phyloP scores from a whole-genome alignment of 1,140 invertebrate species.

The Rhagoletis zephyria region DNA sequence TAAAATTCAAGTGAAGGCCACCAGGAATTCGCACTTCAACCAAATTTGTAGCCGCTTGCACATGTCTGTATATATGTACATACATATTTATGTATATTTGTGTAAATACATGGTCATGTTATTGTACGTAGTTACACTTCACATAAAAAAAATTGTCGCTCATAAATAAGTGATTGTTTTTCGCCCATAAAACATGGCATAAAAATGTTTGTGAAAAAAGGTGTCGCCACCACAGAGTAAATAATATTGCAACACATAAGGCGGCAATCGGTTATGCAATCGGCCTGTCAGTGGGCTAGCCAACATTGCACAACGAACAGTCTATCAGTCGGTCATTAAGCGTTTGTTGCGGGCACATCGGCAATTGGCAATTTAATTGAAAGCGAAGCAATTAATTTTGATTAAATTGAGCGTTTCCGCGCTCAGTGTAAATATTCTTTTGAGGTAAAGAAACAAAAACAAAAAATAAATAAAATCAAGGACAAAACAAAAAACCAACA shows the following conservation, averaged over 20 bases:
- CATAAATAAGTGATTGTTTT: neutral
- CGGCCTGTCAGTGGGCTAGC: neutral
- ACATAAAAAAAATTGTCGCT: neutral
- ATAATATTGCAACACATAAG: neutral
- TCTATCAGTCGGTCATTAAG: neutral
- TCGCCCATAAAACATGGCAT: neutral
- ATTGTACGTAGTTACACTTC: neutral
- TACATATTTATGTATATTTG: no score
- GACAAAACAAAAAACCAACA: no score
- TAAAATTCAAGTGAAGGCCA: no score
- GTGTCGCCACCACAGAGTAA: neutral
- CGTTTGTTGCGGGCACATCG: neutral
- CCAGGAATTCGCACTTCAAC: no score
- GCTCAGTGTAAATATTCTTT: neutral
- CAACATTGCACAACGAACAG: neutral
- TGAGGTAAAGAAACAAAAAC: slow-evolving; percentile 5
- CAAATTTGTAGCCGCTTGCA: no score
- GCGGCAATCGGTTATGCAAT: slow-evolving; percentile 20
- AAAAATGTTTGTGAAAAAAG: neutral
- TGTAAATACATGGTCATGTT: no score
- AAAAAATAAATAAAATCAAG: neutral
- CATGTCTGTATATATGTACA: no score
- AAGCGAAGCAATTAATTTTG: slow-evolving; percentile 37
- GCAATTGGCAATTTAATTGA: slow-evolving; percentile 39
- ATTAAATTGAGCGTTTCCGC: slow-evolving; percentile 35